A percentile compares a stretch with the other conserved stretches of the same genome.
These are phyloP conservation scores for Isichthys henryi DNA, from an alignment of 2,113 vertebrate genomes.

Conservation along the genomic window DNA sequence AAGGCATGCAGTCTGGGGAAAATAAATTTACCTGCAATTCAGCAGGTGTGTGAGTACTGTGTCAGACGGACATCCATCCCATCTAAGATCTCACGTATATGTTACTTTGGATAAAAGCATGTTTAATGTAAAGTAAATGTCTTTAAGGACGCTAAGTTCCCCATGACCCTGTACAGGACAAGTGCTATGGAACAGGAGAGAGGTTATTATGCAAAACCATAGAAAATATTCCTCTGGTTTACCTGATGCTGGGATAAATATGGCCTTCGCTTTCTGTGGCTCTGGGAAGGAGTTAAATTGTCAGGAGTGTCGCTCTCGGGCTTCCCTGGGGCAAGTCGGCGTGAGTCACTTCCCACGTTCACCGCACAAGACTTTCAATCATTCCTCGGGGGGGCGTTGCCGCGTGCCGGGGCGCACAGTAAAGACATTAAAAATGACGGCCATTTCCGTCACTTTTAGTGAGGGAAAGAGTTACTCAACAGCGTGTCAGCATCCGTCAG, in stretches of 20 bases:
- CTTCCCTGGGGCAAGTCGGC: not conserved
- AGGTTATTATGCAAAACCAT: too few species aligned
- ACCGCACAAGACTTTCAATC: not conserved
- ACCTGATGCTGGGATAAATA: not conserved
- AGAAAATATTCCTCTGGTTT: not conserved
- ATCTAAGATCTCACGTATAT: not conserved
- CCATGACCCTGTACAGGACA: not conserved
- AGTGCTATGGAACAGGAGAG: too few species aligned
- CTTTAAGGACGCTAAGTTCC: not conserved
- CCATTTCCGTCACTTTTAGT: not conserved
- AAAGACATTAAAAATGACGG: not conserved
- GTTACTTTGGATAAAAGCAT: not conserved
- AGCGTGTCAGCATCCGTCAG: not conserved
- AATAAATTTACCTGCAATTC: not conserved
- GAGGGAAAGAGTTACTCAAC: not conserved
- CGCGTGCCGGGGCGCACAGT: not conserved
- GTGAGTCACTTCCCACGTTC: constrained; percentile 9
- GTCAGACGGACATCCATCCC: not conserved
- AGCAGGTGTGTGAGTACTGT: not conserved
- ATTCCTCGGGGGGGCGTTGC: not conserved
- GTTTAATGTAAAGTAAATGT: not conserved
- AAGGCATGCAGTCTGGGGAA: not conserved
- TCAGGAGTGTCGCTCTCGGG: not conserved
- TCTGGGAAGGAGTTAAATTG: not conserved
- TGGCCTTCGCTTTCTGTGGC: not conserved